Base-by-base conservation (phyloP, 2,113 vertebrate species). In the Fregata magnificens region DNA sequence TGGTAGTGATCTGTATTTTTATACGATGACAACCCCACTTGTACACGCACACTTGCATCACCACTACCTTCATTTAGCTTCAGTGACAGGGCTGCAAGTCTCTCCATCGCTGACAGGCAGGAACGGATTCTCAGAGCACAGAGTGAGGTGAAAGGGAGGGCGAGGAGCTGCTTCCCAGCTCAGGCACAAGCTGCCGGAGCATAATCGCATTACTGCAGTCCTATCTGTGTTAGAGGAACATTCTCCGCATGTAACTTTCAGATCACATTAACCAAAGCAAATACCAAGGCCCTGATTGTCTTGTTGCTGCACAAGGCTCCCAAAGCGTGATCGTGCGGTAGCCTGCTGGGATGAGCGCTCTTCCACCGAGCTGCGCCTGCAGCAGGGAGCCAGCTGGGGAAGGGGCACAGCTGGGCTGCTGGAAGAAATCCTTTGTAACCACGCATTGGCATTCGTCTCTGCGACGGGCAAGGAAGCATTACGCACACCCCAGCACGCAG, bases 231-330 rank as follows among this genome's bases (percentile, higher is more conserved):
- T n/a, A 86, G 49, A 34, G 28, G 58, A 86, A 70, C 18, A 9
- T 50, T 86, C 58, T 73, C 83, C 2, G 0, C 20, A 1, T 49
- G 63, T 36, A 82, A 66, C 78, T 89, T 91, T 87, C 93, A 82
- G 55, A 74, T 86, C 65, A 26, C 42, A 71, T 93, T 82, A 95
- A 65, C 56, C n/a, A 80, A 90, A 85, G 70, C 77, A 93, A 85
- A 83, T 11, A 82, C 20, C 52, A 58, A 71, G 44, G 47, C 45
- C 67, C 62, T 38, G 19, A 80, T 85, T 10, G 7, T 34, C 45
- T 66, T 17, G 8, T 31, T 29, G 52, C 24, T 36, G 58, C 32
- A 11, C 18, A 16, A 78, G 36, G 32, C 31, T 76, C 67, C 82
- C n/a, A 5, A n/a, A 78, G 59, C 1, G 1, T 5, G 47, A 40